Evolutionary conservation across 1,140 invertebrate genomes (phyloP), one percentile per base, ranked within the genome.

Genomic region (Eulimnadia texana): DNA sequence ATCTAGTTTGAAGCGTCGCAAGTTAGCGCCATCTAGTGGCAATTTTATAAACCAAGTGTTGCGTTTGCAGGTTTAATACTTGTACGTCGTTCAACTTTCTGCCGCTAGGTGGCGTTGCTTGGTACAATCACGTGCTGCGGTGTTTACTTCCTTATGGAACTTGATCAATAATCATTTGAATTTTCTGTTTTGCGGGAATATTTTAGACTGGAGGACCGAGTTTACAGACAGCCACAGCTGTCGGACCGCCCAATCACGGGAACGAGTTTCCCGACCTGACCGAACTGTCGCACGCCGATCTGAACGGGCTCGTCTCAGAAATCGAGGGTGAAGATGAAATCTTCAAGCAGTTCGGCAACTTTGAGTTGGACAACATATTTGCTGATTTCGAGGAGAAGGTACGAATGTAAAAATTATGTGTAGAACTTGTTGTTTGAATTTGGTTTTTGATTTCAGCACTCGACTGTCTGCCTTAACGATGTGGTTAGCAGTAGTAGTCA

Each of bases 321-420:
- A 72, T 81, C 6, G 75, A 77, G 16, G 81, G 83, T 65, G 79
- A 82, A 16, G 83, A 84, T 60, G 83, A 84, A 65, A 80, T 86
- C 57, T 79, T 86, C 59, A 83, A 84, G 65, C 82, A 84, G 66
- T 72, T 85, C 11, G 81, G 78, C 2, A 79, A 78, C 3, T 83
- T 84, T 67, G 75, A 77, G 65, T 66, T 78, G 27, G 76, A 77
- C 29, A 70, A 74, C 61, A 76, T 78, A 53, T 72, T 75, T 25
- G 70, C 71, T 51, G 76, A 74, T 58, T 73, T 77, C 63, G 73
- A 72, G 47, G 69, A 71, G 25, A 69, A 71, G 61, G 66, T 69
- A 54, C n/a, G 27, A 62, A 11, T 47, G n/a, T 11, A n/a, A n/a
- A n/a, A n/a, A n/a, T n/a, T n/a, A n/a, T n/a, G n/a, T n/a, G n/a